Conservation (phyloP, 2,797 vertebrate species). For the Melanotaenia trifasciata region DNA sequence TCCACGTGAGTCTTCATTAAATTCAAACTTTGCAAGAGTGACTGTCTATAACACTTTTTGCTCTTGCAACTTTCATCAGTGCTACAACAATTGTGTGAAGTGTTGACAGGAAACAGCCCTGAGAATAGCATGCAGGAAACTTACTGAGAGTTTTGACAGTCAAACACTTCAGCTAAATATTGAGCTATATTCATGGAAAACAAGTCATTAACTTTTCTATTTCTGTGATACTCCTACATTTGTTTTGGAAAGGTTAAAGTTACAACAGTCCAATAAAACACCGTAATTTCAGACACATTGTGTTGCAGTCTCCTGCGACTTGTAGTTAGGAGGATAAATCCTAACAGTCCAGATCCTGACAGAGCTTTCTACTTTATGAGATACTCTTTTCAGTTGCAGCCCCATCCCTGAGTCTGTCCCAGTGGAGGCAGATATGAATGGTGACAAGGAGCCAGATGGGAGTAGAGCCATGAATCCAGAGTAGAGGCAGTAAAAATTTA, state of each 20-base stretch:
- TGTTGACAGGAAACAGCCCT: constrained; percentile 26
- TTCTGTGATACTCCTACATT: background rate
- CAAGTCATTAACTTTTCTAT: constrained; percentile 7
- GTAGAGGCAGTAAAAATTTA: constrained; percentile 56
- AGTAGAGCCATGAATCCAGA: constrained; percentile 59
- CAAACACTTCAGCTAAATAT: background rate
- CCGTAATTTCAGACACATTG: background rate
- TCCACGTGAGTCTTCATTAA: constrained; percentile 29
- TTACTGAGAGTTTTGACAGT: constrained; percentile 4
- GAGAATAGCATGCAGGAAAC: constrained; percentile 29
- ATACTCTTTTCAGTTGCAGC: constrained; percentile 14
- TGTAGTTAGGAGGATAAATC: constrained; percentile 2
- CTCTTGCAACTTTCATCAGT: constrained; percentile 8
- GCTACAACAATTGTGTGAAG: constrained; percentile 9
- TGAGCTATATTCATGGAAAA: background rate
- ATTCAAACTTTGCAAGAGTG: constrained; percentile 25
- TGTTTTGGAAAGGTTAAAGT: constrained; percentile 13
- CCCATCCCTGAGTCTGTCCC: constrained; percentile 31
- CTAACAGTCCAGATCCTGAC: constrained; percentile 15
- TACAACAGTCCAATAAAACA: constrained; percentile 9
- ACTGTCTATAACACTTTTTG: constrained; percentile 10
- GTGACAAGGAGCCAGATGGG: constrained; percentile 68
- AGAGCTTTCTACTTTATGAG: constrained; percentile 41
- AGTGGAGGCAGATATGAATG: constrained; percentile 56
- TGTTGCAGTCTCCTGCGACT: constrained; percentile 3